Conservation (phyloP, 1,140 invertebrate genomes). For the Pachyrhynchus sulphureomaculatus region DNA sequence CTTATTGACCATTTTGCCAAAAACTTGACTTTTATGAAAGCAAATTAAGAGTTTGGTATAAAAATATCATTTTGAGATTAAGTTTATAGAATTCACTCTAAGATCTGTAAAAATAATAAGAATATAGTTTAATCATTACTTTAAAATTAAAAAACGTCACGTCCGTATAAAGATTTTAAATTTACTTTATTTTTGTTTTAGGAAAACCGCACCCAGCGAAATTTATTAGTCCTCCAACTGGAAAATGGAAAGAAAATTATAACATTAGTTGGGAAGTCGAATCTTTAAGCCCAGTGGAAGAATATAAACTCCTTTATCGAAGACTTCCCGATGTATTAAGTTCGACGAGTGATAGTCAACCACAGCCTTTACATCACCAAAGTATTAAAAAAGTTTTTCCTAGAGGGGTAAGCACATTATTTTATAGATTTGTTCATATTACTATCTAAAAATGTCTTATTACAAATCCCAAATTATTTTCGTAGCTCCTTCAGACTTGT, state of each 20-base stretch:
- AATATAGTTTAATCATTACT: too few relatives aligned
- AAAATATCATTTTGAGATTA: too few relatives aligned
- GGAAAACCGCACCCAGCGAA: slow-evolving; percentile 62
- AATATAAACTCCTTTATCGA: slow-evolving; percentile 65
- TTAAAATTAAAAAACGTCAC: too few relatives aligned
- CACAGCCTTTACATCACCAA: slow-evolving; percentile 53
- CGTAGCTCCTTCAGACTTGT: too few relatives aligned
- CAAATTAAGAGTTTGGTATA: too few relatives aligned
- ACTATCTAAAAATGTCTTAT: neutral
- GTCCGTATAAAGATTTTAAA: too few relatives aligned
- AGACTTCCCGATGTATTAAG: slow-evolving; percentile 57
- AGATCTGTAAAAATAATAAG: too few relatives aligned
- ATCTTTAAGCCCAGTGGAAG: slow-evolving; percentile 64
- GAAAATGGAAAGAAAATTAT: slow-evolving; percentile 63
- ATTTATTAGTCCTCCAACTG: slow-evolving; percentile 62
- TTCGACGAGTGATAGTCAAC: slow-evolving; percentile 52
- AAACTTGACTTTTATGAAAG: too few relatives aligned
- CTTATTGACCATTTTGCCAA: too few relatives aligned
- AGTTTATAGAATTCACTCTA: too few relatives aligned
- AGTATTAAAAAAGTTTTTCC: slow-evolving; percentile 44
- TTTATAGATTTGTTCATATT: neutral
- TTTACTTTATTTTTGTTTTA: slow-evolving; percentile 22
- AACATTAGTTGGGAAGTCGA: slow-evolving; percentile 69
- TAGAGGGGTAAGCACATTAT: slow-evolving; percentile 34
- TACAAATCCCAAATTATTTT: neutral